phyloP scores from a whole-genome alignment of 2,113 vertebrate genomes.

The Sphaerodactylus townsendi region DNA sequence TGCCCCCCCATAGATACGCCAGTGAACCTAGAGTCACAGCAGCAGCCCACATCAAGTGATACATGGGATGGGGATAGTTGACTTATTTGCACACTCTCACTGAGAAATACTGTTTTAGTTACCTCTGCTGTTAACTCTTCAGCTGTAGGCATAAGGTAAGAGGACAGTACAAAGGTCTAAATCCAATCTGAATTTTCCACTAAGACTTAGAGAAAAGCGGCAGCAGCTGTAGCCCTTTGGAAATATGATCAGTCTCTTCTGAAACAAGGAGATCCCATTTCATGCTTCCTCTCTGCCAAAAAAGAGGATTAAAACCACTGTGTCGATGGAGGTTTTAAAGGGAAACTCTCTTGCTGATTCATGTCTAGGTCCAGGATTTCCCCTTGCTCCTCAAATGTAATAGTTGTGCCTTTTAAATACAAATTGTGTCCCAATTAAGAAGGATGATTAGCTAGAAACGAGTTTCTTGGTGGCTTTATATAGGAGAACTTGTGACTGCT shows the following conservation, averaged over 20 bases:
- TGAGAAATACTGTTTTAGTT: too few species aligned
- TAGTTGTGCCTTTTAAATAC: slow-evolving; percentile 32
- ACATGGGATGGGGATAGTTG: neutral
- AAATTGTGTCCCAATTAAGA: neutral
- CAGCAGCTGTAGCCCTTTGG: slow-evolving; percentile 71
- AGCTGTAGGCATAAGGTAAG: neutral
- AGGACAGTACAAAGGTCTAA: neutral
- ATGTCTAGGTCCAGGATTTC: slow-evolving; percentile 25
- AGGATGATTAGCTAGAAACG: slow-evolving; percentile 22
- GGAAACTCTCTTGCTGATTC: slow-evolving; percentile 31
- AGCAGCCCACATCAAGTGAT: neutral
- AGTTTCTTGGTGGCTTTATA: neutral
- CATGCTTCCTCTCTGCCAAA: slow-evolving; percentile 34
- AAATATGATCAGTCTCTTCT: slow-evolving; percentile 64
- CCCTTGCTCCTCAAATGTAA: slow-evolving; percentile 8
- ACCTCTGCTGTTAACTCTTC: too few species aligned
- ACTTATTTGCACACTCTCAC: neutral
- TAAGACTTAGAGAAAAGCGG: slow-evolving; percentile 49
- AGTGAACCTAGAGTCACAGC: neutral
- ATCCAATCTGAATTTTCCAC: slow-evolving; percentile 53
- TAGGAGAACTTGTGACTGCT: neutral
- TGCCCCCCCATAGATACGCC: too few species aligned
- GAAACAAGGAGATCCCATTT: slow-evolving; percentile 69
- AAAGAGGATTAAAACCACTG: slow-evolving; percentile 53
- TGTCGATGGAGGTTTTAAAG: slow-evolving; percentile 22